These are phyloP conservation scores for Salvator merianae DNA, from an alignment of 2,113 vertebrate genomes.

Conservation along the genomic window DNA sequence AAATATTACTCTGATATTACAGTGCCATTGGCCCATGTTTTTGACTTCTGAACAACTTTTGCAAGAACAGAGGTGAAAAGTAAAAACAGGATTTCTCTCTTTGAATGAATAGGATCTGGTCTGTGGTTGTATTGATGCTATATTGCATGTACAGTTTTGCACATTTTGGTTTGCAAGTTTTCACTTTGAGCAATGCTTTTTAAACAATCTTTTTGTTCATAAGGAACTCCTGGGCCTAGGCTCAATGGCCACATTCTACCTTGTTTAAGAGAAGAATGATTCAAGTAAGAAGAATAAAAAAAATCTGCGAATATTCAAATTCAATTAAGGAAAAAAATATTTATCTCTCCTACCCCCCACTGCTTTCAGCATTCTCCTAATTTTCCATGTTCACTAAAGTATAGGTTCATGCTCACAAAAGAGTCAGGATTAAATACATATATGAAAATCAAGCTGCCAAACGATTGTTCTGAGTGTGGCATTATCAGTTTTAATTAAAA, in stretches of 20 bases:
- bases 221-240: no score
- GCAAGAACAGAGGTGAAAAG: neutral
- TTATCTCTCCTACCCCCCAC: neutral
- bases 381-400: neutral
- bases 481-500: slow-evolving; percentile 2
- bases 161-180: neutral
- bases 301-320: neutral
- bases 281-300: no score
- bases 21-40: no score
- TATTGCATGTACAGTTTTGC: no score
- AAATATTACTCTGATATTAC: no score
- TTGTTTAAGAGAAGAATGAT: no score
- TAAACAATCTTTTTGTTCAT: neutral
- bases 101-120: no score
- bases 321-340: neutral
- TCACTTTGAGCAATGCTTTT: neutral
- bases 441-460: neutral
- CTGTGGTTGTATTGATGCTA: no score
- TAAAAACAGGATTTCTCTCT: no score
- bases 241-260: no score
- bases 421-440: neutral
- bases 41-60: neutral
- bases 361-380: neutral
- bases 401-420: neutral
- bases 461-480: neutral